Base-by-base conservation (phyloP, 1,140 invertebrate species). In the Drosophila athabasca region DNA sequence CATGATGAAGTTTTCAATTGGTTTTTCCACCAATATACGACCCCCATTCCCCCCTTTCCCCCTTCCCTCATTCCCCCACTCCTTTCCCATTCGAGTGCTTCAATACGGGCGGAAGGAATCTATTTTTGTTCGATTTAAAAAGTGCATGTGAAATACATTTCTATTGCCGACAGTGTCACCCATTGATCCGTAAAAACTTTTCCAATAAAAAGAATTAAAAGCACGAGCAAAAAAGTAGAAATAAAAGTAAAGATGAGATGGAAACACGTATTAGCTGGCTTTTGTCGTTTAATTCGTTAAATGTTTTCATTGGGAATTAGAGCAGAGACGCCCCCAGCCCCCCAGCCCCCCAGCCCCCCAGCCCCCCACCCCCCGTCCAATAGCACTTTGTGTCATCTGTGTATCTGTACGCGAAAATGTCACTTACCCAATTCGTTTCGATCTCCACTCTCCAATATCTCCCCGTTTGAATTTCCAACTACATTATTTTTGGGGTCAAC, bases 1-100 rank as follows among this genome's bases (percentile, higher is more conserved):
- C 83, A 83, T 88, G 83, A 88, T 88, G 83, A 88, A 88, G 79
- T 88, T 88, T 88, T 83, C 83, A 88, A 88, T 88, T 88, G 83
- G 44, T 88, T 88, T 78, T 73, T 58, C 79, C 79, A 66, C 45
- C 65, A 83, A 79, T 59, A 70, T 49, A 81, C 53, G 71, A 75
- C 13, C 31, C 11, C 7, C 13, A 17, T 19, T 19, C 6, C 19
- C n/a, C 15, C n/a, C 5, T 39, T 24, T 2, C 6, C 6, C 35
- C 6, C 58, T 43, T 11, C 4, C 50, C 31, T 3, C 39, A 15
- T 15, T 19, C 41, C 45, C 22, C 39, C 44, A 22, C 31, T 31
- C 39, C 44, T 11, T 17, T 35, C 17, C n/a, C 59, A 39, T 67
- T 53, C 45, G 17, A 50, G 31, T 11, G 49, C 59, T 51, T 66